These are phyloP conservation scores for Gavia stellata DNA, from an alignment of 2,113 vertebrate species.

Conservation along the genomic window DNA sequence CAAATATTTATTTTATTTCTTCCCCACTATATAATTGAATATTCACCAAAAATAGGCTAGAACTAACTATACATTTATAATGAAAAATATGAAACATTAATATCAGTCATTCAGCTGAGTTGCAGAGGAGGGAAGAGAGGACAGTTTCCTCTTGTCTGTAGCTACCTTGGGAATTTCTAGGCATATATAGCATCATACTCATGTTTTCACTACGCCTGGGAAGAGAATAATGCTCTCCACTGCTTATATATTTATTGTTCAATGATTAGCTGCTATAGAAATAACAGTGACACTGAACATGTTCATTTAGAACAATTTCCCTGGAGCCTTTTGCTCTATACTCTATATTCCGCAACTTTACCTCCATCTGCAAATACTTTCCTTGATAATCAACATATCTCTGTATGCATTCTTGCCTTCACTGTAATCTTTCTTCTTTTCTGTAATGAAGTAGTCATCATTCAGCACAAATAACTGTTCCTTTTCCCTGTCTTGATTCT, in stretches of 20 bases:
- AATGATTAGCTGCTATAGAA: not conserved
- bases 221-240: not conserved
- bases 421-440: not conserved
- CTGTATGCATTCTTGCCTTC: not conserved
- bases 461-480: not conserved
- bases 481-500: not conserved
- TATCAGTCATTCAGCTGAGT: not conserved
- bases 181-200: not conserved
- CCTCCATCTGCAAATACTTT: conserved; percentile 41
- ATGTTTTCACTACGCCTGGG: not conserved
- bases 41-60: not conserved
- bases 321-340: not conserved
- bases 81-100: not conserved
- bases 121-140: not conserved
- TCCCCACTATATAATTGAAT: not conserved
- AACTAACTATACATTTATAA: not conserved
- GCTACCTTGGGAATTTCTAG: not conserved
- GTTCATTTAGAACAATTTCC: not conserved
- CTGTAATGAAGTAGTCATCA: not conserved
- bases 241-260: conserved; percentile 1
- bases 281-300: not conserved
- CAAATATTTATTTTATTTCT: not conserved
- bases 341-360: not conserved
- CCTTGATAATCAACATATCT: not conserved
- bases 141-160: not conserved